Evolutionary conservation across 37 sponge, comb jelly and placozoan genomes (phyloP), one percentile per base, ranked within the genome.

Genomic region (Spongilla lacustris): DNA sequence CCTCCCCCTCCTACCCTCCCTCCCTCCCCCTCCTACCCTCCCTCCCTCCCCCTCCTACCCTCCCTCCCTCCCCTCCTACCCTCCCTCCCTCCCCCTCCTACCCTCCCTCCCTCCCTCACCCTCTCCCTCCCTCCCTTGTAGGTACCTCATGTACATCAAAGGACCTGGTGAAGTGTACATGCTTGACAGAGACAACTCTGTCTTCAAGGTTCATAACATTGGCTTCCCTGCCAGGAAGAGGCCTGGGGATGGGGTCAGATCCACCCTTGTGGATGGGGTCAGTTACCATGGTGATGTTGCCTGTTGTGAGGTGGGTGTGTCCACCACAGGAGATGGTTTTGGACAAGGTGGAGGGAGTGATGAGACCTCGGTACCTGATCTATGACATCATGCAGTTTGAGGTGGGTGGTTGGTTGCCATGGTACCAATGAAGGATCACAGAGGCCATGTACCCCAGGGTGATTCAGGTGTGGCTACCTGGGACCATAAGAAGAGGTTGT

Each of bases 341-440:
- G 24, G 96, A 98, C 36, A 98, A 92, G 73, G 79, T 67, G 19
- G 87, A 91, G 2, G 89, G 87, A 0, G 83, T 13, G 27, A 36
- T 78, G 32, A 81, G 87, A 67, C 97, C 97, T 21, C 85, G 94
- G 4, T 91, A 84, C 34, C 96, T 98, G 32, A 94, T 98, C 36
- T 96, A 98, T 71, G 97, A 98, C 89, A 80, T 96, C 81, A 91
- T 98, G 69, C 82, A 87, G 85, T 91, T 91, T 83, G 96, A 90
- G 77, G 94, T 94, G 28, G 31, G 75, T 74, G 46, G 33, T 14
- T 35, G 28, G 50, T 69, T 29, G 27, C 38, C 66, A 23, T 71
- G 67, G 29, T 28, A 24, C 1, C 80, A 23, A 30, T 21, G 66
- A n/a, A 17, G 76, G 11, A 22, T 25, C 11, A 36, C 31, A 4